phyloP scores from a whole-genome alignment of 1,140 invertebrate genomes.

The Drosophila funebris region DNA sequence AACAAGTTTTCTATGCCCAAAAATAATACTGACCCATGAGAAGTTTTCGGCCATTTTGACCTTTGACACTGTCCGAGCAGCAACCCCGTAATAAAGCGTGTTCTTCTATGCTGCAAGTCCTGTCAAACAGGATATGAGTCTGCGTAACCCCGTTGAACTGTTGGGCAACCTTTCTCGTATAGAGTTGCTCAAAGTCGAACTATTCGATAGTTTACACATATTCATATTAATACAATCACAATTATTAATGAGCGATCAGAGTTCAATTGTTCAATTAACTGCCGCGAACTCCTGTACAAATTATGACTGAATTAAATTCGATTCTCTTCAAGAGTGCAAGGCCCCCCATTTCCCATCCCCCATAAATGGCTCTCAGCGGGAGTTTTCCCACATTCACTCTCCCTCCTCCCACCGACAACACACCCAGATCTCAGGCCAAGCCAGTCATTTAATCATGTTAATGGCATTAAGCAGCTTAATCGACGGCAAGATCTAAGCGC shows the following conservation, averaged over 20 bases:
- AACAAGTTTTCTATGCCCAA: conserved; percentile 56
- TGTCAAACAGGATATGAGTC: conserved; percentile 50
- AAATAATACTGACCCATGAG: conserved; percentile 70
- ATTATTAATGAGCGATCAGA: conserved; percentile 63
- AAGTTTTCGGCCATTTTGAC: conserved; percentile 79
- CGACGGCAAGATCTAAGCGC: conserved; percentile 78
- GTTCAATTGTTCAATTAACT: conserved; percentile 75
- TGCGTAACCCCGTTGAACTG: conserved; percentile 29
- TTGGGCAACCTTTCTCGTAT: background rate
- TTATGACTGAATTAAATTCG: conserved; percentile 64
- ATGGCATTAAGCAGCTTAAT: conserved; percentile 81
- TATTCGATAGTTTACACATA: conserved; percentile 26
- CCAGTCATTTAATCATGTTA: conserved; percentile 75
- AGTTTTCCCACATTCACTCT: background rate
- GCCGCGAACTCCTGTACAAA: conserved; percentile 54
- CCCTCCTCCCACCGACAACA: background rate
- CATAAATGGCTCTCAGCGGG: conserved; percentile 15
- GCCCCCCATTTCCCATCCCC: too few relatives aligned
- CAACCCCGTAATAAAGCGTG: conserved; percentile 48
- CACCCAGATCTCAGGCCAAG: conserved; percentile 1
- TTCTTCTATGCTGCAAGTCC: conserved; percentile 23
- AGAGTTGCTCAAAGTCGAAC: background rate
- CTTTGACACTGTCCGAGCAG: conserved; percentile 66
- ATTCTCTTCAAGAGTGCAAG: conserved; percentile 9
- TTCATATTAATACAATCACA: conserved; percentile 47